These are phyloP conservation scores for Pomacea maculata DNA, from an alignment of 1,140 invertebrate genomes.

Conservation along the genomic window DNA sequence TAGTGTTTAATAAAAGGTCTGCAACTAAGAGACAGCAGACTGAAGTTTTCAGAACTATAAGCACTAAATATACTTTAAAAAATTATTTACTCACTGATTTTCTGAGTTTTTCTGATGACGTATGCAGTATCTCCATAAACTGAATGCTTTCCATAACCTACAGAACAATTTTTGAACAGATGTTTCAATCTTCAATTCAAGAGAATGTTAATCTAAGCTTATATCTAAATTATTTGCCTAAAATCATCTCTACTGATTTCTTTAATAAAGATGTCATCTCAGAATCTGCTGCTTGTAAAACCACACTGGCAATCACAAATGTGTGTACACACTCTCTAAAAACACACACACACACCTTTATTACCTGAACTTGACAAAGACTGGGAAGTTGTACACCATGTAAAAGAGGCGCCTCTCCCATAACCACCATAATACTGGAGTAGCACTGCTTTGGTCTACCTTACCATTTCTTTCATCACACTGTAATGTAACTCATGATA, in stretches of 20 bases:
- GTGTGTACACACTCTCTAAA: background rate
- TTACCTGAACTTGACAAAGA: slow-evolving; percentile 62
- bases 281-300: too few relatives aligned
- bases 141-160: slow-evolving; percentile 60
- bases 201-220: too few relatives aligned
- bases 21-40: background rate
- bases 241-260: too few relatives aligned
- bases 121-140: slow-evolving; percentile 55
- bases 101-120: slow-evolving; percentile 51
- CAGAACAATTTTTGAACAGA: too few relatives aligned
- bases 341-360: background rate
- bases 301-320: too few relatives aligned
- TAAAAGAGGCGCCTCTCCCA: slow-evolving; percentile 62
- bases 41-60: background rate
- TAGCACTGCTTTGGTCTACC: slow-evolving; percentile 46
- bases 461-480: slow-evolving; percentile 31
- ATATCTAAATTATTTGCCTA: too few relatives aligned
- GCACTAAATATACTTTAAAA: slow-evolving; percentile 14
- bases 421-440: slow-evolving; percentile 60
- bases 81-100: slow-evolving; percentile 48
- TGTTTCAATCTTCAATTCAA: too few relatives aligned
- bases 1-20: too few relatives aligned
- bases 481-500: slow-evolving; percentile 20
- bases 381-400: slow-evolving; percentile 53
- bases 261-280: too few relatives aligned